A percentile compares a stretch with the other conserved stretches of the same genome.
Conservation (phyloP, 2,113 vertebrate genomes). For the Microcebus tavaratra region DNA sequence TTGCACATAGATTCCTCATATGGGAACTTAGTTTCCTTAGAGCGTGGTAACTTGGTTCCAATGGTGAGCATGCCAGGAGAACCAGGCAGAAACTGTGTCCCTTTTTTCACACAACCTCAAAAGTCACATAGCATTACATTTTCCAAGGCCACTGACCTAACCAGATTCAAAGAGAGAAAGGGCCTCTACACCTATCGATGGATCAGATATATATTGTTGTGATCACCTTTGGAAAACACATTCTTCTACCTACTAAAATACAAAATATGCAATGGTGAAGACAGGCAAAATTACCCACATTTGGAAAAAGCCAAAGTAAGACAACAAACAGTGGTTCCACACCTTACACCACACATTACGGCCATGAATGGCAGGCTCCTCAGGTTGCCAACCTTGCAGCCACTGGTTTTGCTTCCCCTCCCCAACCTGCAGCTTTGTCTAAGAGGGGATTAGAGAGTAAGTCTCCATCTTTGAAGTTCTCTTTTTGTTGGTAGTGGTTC, state of each 20-base stretch:
- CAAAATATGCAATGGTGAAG: not conserved
- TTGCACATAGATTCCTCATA: not conserved
- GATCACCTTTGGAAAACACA: not conserved
- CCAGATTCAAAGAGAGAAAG: not conserved
- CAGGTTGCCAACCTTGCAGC: not conserved
- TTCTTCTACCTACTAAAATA: not conserved
- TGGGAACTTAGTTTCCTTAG: not conserved
- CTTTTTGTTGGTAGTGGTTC: not conserved
- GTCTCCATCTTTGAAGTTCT: not conserved
- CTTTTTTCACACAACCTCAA: not conserved
- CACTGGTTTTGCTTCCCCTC: accelerated
- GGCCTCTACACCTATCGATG: not conserved
- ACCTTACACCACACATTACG: not conserved
- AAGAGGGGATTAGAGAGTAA: not conserved
- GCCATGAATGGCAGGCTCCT: not conserved
- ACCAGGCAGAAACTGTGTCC: not conserved
- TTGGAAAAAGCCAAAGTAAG: not conserved
- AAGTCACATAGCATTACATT: not conserved
- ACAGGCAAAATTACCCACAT: not conserved
- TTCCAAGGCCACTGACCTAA: not conserved
- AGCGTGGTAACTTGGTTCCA: not conserved
- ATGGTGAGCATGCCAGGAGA: not conserved
- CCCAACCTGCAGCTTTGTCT: not conserved
- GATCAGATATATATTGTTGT: not conserved
- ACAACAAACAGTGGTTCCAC: not conserved